Evolutionary conservation across 1,140 invertebrate species (phyloP), one percentile per base, ranked within the genome.

Genomic region (Lordiphosa mommai): DNA sequence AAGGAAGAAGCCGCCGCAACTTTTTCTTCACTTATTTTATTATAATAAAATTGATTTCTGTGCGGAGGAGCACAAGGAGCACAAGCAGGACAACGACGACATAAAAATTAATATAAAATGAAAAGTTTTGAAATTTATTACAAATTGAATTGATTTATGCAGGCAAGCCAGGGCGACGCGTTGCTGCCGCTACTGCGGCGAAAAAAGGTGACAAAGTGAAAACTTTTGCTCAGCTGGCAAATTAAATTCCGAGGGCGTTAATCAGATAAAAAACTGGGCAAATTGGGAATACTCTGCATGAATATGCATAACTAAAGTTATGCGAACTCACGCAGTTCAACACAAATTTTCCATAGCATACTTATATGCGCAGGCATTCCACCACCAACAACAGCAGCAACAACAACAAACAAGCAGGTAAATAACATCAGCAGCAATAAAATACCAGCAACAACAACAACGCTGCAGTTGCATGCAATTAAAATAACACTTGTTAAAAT

Each of bases 81-180:
- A 34, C 40, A n/a, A 44, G 46, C 37, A 36, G 29, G 16, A 34
- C 36, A 5, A 47, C 44, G 43, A 49, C 48, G 55, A 20, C 77
- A 76, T 82, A 73, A 76, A 76, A 84, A 82, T 82, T 82, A 82
- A 82, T 82, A 82, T 84, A 84, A 82, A 82, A 82, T 84, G 77
- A 82, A 82, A 82, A 82, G 77, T 82, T 82, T 67, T 82, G 77
- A 84, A 82, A 82, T 82, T 82, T 82, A 84, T 82, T 82, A 84
- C 77, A 82, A 82, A 84, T 82, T 82, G 71, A 82, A 82, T 82
- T 82, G 77, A 82, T 82, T 82, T 82, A 82, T 82, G 77, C 77
- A 77, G 61, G 44, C 55, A 49, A 37, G 49, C 32, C 37, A 40
- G 44, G 9, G 41, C 13, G 27, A 8, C 41, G 29, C 12, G 16